Conservation (phyloP, 1,140 invertebrate species). For the Aphis craccivora region DNA sequence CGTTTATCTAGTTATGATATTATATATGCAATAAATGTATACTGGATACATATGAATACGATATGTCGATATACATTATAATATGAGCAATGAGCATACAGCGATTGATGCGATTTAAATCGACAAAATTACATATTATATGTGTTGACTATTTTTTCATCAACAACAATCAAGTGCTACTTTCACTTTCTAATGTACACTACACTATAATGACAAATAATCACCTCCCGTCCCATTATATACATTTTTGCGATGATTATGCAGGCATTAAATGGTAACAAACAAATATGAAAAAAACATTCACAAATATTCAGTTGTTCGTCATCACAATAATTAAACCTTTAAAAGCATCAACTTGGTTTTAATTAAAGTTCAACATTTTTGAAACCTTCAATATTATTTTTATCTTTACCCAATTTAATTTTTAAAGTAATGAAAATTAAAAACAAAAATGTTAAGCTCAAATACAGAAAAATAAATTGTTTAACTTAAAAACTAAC, state of each 20-base stretch:
- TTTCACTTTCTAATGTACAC: background rate
- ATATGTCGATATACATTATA: no score
- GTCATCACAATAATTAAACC: background rate
- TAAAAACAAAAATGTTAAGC: background rate
- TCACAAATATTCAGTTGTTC: background rate
- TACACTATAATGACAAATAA: background rate
- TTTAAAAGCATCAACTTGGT: background rate
- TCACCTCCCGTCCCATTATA: background rate
- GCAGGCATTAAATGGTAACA: background rate
- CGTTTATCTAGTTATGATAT: background rate
- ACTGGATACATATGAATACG: no score
- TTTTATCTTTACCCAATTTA: background rate
- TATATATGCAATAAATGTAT: background rate
- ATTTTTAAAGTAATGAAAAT: background rate
- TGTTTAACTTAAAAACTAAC: background rate
- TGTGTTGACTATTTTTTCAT: background rate
- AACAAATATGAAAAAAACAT: background rate
- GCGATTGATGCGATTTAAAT: background rate
- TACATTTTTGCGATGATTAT: background rate
- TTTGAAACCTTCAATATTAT: background rate
- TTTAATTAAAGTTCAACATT: background rate
- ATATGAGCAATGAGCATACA: background rate
- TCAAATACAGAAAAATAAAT: background rate
- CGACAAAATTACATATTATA: background rate
- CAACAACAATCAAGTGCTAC: background rate